phyloP scores from a whole-genome alignment of 1,140 invertebrate genomes.

The Tenebrio molitor region DNA sequence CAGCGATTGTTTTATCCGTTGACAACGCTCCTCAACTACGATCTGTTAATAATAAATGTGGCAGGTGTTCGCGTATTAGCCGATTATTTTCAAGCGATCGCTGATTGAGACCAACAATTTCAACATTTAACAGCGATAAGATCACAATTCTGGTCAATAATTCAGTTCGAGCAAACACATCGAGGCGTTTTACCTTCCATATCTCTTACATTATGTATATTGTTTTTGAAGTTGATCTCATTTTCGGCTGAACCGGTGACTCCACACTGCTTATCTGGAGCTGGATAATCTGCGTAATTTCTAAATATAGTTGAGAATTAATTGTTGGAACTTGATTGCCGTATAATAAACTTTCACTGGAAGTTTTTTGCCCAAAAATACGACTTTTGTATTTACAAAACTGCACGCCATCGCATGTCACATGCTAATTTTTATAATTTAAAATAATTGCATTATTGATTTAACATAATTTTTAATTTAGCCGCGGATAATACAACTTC shows the following conservation, averaged over 20 bases:
- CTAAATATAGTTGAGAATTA: constrained; percentile 14
- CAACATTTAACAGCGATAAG: too few relatives aligned
- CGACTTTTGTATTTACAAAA: neutral
- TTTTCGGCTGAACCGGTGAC: too few relatives aligned
- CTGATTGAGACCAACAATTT: constrained; percentile 8
- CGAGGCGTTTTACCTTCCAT: too few relatives aligned
- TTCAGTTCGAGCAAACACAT: too few relatives aligned
- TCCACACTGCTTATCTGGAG: too few relatives aligned
- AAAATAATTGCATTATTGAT: constrained; percentile 25
- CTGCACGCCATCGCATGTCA: constrained; percentile 21
- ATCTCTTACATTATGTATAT: too few relatives aligned
- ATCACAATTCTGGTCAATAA: too few relatives aligned
- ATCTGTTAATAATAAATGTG: too few relatives aligned
- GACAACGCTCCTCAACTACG: too few relatives aligned
- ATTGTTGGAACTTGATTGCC: constrained; percentile 6
- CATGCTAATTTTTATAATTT: constrained; percentile 15
- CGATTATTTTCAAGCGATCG: constrained; percentile 19
- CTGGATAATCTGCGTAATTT: too few relatives aligned
- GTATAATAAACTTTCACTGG: neutral
- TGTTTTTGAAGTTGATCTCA: too few relatives aligned
- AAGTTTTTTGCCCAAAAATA: constrained; percentile 3
- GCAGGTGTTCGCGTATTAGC: constrained; percentile 18
- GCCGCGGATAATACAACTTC: neutral
- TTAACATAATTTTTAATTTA: constrained; percentile 21
- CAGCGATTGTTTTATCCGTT: too few relatives aligned